Percentiles rank a stretch among this genome's conserved stretches.
These are phyloP conservation scores for Eupelmus urozonus DNA, from an alignment of 2,888 invertebrate genomes.

Conservation along the genomic window DNA sequence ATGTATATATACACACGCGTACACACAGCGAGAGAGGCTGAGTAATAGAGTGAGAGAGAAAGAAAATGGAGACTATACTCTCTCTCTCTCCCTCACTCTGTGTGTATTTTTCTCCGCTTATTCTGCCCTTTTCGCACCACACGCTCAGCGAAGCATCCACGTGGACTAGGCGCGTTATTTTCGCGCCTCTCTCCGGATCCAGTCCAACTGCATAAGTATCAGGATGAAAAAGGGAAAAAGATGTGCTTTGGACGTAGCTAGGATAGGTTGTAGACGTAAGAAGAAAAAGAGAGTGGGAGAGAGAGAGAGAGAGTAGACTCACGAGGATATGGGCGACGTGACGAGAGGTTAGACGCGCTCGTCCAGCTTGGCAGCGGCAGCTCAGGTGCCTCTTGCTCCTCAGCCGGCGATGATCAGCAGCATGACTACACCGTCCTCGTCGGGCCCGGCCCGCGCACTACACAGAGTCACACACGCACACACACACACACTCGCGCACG, in stretches of 20 bases:
- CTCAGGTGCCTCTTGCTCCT: neutral
- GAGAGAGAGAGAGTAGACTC: constrained; percentile 30
- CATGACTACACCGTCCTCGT: constrained; percentile 32
- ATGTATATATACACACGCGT: neutral
- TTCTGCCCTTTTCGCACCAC: neutral
- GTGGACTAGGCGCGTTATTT: too few species aligned
- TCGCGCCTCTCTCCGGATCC: too few species aligned
- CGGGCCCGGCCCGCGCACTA: too few species aligned
- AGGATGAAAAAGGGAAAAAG: too few species aligned
- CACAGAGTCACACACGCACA: too few species aligned
- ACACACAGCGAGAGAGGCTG: neutral
- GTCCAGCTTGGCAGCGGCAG: neutral
- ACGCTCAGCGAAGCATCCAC: constrained; percentile 40
- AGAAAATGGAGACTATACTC: constrained; percentile 36
- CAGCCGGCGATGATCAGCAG: constrained; percentile 26
- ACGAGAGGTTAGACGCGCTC: constrained; percentile 39
- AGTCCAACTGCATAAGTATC: too few species aligned
- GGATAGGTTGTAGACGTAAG: neutral
- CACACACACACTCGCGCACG: too few species aligned
- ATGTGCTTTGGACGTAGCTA: too few species aligned
- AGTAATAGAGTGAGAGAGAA: neutral
- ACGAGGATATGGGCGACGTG: constrained; percentile 42
- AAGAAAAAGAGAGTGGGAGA: neutral
- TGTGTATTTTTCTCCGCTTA: neutral
- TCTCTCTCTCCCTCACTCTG: too few species aligned